Evolutionary conservation across 2,797 vertebrate genomes (phyloP).

Genomic region (Poecilia picta): DNA sequence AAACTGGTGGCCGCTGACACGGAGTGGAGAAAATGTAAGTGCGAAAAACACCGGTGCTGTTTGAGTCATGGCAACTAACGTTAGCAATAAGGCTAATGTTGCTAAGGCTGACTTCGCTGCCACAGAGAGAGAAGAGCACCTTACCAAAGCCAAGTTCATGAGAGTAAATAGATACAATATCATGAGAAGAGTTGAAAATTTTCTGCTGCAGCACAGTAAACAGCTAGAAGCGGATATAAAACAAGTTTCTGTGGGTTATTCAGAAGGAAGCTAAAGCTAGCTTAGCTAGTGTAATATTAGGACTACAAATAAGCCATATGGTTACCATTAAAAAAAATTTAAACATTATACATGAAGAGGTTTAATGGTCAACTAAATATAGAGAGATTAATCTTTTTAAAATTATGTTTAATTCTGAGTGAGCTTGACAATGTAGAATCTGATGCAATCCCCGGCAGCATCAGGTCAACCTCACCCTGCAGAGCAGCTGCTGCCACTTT

Average conservation of each 20-base stretch:
- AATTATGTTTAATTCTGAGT: background rate
- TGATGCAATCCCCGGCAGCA: slow-evolving; percentile 86
- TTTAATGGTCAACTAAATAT: background rate
- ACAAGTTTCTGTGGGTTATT: background rate
- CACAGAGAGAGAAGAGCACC: background rate
- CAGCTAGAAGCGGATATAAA: background rate
- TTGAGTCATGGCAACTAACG: slow-evolving; percentile 7
- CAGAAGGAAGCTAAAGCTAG: slow-evolving; percentile 40
- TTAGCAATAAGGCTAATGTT: slow-evolving; percentile 41
- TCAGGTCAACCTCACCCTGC: slow-evolving; percentile 56
- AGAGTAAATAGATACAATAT: accelerated
- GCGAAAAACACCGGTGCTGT: background rate
- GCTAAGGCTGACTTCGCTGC: slow-evolving; percentile 34
- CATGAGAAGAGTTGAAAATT: accelerated
- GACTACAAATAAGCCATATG: background rate
- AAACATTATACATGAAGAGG: accelerated
- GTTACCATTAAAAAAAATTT: background rate
- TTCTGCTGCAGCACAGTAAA: background rate
- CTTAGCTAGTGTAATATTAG: slow-evolving; percentile 17
- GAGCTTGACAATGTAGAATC: slow-evolving; percentile 62
- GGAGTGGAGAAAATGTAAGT: slow-evolving; percentile 95
- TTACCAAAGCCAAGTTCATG: background rate
- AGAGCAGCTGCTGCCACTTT: background rate
- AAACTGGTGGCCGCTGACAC: slow-evolving; percentile 88
- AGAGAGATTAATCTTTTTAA: background rate